Evolutionary conservation across 2,797 vertebrate species (phyloP).

Genomic region (Pangasius sanitwongsei): DNA sequence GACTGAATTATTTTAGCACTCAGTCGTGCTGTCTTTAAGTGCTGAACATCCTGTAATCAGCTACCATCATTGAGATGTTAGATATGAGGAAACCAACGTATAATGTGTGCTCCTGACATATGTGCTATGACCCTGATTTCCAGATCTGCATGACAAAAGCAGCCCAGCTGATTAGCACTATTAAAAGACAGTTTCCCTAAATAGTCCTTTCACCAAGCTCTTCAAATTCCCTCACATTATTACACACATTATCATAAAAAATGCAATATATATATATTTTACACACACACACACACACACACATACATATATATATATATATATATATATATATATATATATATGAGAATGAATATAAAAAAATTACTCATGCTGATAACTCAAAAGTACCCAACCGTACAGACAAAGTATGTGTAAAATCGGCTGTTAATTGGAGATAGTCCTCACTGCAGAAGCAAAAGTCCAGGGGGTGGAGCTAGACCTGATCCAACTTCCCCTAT

Average conservation of each 20-base stretch:
- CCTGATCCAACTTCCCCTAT: not conserved
- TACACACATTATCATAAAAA: too few species aligned
- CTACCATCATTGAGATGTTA: not conserved
- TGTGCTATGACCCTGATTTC: not conserved
- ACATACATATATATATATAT: too few species aligned
- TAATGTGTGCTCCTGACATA: not conserved
- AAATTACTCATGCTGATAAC: not conserved
- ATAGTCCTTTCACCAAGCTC: not conserved
- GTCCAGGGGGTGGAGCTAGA: not conserved
- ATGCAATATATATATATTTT: too few species aligned
- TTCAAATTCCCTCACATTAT: too few species aligned
- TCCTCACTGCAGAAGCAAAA: not conserved
- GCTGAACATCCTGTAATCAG: not conserved
- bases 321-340: too few species aligned
- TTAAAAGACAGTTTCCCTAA: not conserved
- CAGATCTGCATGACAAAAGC: not conserved
- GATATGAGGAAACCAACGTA: not conserved
- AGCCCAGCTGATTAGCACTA: not conserved
- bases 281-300: too few species aligned
- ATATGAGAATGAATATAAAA: not conserved
- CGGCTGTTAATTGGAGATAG: not conserved
- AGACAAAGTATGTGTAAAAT: not conserved
- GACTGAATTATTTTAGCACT: not conserved
- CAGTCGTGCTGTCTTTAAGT: not conserved
- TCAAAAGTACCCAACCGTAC: not conserved